These are phyloP conservation scores for Drosophila quadrilineata DNA, from an alignment of 1,140 invertebrate species.

Conservation along the genomic window DNA sequence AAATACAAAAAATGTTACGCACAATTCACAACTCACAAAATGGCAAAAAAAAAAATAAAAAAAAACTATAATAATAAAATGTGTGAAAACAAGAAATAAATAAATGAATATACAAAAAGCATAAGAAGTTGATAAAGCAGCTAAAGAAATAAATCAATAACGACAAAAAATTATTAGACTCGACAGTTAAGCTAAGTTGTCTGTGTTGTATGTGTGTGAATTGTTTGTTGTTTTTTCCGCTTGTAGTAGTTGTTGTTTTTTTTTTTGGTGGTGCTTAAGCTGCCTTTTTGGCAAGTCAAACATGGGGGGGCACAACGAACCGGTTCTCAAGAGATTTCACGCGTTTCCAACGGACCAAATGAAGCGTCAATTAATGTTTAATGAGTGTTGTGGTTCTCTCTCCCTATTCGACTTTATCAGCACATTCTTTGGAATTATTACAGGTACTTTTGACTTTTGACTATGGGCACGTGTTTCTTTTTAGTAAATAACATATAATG, in stretches of 20 bases:
- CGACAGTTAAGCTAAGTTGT: constrained; percentile 60
- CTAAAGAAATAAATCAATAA: constrained; percentile 78
- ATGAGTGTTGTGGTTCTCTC: constrained; percentile 30
- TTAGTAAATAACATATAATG: not conserved
- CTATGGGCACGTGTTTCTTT: constrained; percentile 37
- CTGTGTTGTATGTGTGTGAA: constrained; percentile 18
- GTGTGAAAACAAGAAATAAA: constrained; percentile 6
- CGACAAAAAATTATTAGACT: constrained; percentile 65
- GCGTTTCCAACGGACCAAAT: constrained; percentile 53
- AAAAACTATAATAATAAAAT: constrained; percentile 1
- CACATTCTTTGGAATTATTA: no score
- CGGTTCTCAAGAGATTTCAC: constrained; percentile 76
- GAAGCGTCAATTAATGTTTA: constrained; percentile 73
- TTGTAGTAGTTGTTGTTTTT: not conserved
- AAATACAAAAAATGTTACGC: constrained; percentile 48
- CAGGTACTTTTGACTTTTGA: no score
- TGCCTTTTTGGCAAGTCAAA: constrained; percentile 41
- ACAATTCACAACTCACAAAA: constrained; percentile 18
- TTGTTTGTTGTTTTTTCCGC: constrained; percentile 21
- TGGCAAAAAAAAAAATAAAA: constrained; percentile 15
- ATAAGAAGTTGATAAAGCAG: constrained; percentile 52
- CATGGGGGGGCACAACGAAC: constrained; percentile 34
- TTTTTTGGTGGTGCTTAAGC: constrained; percentile 4
- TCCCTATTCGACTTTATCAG: no score
- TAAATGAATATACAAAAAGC: constrained; percentile 1